Conservation (phyloP, 2,113 vertebrate species). For the Chinchilla lanigera region DNA sequence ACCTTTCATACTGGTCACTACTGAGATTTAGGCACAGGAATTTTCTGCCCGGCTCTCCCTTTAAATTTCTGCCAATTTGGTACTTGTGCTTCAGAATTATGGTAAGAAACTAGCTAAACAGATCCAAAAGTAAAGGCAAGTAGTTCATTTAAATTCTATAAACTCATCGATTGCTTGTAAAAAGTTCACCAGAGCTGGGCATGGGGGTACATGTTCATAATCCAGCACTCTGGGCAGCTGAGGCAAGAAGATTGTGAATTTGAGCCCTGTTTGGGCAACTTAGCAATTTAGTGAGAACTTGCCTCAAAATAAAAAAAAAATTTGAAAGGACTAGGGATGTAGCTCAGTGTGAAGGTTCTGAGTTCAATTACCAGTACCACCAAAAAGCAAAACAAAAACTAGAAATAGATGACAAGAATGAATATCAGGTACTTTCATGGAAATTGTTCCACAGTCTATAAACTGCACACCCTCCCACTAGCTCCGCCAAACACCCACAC, state of each 20-base stretch:
- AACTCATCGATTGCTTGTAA: background rate
- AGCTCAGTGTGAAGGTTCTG: background rate
- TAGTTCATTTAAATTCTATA: background rate
- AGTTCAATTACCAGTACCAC: background rate
- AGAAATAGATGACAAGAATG: background rate
- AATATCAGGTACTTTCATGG: background rate
- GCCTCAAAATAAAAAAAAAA: background rate
- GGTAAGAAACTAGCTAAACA: background rate
- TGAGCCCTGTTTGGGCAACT: background rate
- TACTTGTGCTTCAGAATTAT: background rate
- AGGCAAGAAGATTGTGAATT: background rate
- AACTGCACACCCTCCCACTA: background rate
- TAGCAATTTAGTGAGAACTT: background rate
- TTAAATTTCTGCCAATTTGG: background rate
- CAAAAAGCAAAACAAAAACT: background rate
- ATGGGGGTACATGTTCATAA: background rate
- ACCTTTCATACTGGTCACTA: background rate
- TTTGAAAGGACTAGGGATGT: background rate
- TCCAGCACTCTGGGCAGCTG: background rate
- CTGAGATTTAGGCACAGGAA: background rate
- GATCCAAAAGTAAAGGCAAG: constrained; percentile 12
- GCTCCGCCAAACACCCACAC: background rate
- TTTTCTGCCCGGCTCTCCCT: background rate
- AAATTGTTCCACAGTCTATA: background rate
- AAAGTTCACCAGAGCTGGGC: background rate